A percentile compares a stretch with the other conserved stretches of the same genome.
Conservation (phyloP, 2,797 vertebrate species). For the Brachyrhaphis roseni region DNA sequence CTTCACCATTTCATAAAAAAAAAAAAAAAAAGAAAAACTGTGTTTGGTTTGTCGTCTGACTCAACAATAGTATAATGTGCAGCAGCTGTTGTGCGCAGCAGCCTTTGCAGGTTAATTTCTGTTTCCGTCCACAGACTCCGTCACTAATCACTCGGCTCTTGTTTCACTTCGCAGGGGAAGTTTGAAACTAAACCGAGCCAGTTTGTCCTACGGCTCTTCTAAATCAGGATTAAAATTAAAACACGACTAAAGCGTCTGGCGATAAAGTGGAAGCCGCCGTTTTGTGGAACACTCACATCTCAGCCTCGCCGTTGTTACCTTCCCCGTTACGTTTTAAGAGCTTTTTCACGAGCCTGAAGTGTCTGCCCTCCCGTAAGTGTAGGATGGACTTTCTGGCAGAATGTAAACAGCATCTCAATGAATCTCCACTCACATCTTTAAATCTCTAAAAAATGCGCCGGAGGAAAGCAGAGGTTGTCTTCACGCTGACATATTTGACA, state of each 20-base stretch:
- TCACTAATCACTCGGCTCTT: conserved; percentile 3
- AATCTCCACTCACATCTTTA: conserved; percentile 27
- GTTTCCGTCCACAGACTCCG: background rate
- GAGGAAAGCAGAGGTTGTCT: background rate
- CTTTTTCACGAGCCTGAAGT: background rate
- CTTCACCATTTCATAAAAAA: background rate
- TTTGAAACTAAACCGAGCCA: conserved; percentile 11
- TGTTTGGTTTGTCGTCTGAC: background rate
- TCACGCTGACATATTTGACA: background rate
- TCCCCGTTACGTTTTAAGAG: background rate
- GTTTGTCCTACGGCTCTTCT: conserved; percentile 25
- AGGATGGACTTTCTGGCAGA: background rate
- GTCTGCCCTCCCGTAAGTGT: background rate
- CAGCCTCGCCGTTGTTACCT: background rate
- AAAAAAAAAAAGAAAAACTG: background rate
- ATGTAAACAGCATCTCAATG: conserved; percentile 28
- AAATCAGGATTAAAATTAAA: conserved; percentile 3
- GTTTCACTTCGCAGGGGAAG: conserved; percentile 3
- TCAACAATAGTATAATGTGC: background rate
- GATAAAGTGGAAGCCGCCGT: background rate
- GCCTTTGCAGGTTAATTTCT: background rate
- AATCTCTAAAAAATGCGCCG: conserved; percentile 33
- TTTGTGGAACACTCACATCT: background rate
- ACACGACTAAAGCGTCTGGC: background rate
- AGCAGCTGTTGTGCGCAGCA: background rate